Evolutionary conservation across 2,113 vertebrate genomes (phyloP).

Genomic region (Thalassarche chlororhynchos): DNA sequence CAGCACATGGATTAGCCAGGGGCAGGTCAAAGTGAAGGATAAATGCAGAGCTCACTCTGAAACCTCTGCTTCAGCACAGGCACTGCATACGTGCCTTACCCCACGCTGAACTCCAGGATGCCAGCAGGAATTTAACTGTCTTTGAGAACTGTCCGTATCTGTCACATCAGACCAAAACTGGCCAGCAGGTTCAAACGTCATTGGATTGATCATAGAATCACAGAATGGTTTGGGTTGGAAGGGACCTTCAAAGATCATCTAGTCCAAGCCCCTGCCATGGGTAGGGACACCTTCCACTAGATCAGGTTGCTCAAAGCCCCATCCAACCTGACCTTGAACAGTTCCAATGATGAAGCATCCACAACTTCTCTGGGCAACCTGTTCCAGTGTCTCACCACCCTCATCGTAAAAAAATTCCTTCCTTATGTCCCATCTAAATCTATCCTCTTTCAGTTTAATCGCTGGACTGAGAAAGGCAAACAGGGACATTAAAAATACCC

Average conservation of each 20-base stretch:
- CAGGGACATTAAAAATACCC: not conserved
- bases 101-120: not conserved
- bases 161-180: not conserved
- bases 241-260: not conserved
- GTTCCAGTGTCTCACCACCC: not conserved
- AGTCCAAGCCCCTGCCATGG: not conserved
- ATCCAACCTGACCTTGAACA: not conserved
- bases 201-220: not conserved
- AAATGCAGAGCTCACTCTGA: not conserved
- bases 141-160: not conserved
- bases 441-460: not conserved
- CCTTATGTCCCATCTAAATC: not conserved
- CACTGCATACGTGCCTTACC: accelerated
- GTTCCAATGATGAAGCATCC: not conserved
- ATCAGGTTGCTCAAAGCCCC: not conserved
- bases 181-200: not conserved
- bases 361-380: not conserved
- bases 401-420: not conserved
- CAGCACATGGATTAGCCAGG: no score
- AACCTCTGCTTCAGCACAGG: not conserved
- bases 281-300: not conserved
- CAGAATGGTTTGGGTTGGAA: not conserved
- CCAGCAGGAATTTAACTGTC: not conserved
- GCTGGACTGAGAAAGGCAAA: not conserved
- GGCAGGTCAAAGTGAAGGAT: not conserved